Percentiles rank a stretch among this genome's conserved stretches.
These are phyloP conservation scores for Aporrectodea caliginosa DNA, from an alignment of 1,140 invertebrate species.

Conservation along the genomic window DNA sequence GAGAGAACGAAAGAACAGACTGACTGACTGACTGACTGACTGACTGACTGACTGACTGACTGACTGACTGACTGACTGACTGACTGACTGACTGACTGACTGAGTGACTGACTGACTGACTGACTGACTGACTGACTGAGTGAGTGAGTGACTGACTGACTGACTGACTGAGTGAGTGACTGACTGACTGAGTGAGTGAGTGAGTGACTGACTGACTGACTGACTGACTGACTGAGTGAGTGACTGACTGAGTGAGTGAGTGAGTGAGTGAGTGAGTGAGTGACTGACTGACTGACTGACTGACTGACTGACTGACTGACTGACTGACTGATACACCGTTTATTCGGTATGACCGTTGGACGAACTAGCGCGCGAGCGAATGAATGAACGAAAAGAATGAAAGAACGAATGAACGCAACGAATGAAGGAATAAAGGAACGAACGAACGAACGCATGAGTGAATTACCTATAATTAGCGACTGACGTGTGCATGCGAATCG, in stretches of 20 bases:
- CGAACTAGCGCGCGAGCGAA: too few species aligned
- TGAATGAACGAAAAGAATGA: too few species aligned
- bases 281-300: slow-evolving; percentile 6
- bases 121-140: slow-evolving; percentile 4
- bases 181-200: neutral
- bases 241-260: neutral
- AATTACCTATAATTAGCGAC: too few species aligned
- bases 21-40: slow-evolving; percentile 1
- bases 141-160: slow-evolving; percentile 1
- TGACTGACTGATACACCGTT: slow-evolving; percentile 6
- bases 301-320: slow-evolving; percentile 6
- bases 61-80: slow-evolving; percentile 6
- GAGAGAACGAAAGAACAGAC: too few species aligned
- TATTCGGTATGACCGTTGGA: too few species aligned
- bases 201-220: slow-evolving; percentile 4
- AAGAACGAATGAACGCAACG: too few species aligned
- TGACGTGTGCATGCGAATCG: too few species aligned
- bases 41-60: slow-evolving; percentile 6
- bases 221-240: slow-evolving; percentile 1
- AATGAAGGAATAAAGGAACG: too few species aligned
- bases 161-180: slow-evolving; percentile 1
- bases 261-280: neutral
- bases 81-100: slow-evolving; percentile 6
- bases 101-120: slow-evolving; percentile 4
- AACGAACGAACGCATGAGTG: too few species aligned